Percentiles rank a stretch among this genome's conserved stretches.
phyloP scores from a whole-genome alignment of 2,113 vertebrate genomes.

The Dicrurus megarhynchus region DNA sequence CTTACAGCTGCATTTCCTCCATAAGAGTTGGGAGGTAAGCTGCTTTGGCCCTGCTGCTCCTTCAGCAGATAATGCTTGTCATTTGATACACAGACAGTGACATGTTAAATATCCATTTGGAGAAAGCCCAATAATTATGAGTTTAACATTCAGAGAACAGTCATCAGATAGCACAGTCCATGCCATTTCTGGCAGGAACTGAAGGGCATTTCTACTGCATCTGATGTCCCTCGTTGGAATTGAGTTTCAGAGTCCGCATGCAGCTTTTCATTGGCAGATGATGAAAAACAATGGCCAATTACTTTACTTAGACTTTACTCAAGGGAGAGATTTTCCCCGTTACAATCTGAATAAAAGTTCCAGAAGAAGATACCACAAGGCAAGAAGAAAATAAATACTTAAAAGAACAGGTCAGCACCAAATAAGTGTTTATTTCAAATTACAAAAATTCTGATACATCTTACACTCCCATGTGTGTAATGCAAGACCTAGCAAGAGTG shows the following conservation, averaged over 20 bases:
- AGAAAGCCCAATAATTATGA: conserved; percentile 6
- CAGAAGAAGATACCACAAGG: background rate
- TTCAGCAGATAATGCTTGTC: background rate
- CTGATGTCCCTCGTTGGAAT: background rate
- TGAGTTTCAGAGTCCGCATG: background rate
- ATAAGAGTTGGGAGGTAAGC: background rate
- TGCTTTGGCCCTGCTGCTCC: background rate
- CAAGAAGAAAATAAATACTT: background rate
- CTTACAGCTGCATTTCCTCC: background rate
- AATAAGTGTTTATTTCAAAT: background rate
- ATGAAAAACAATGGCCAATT: background rate
- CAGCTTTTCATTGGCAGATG: background rate
- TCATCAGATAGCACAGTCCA: background rate
- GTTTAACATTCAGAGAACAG: conserved; percentile 4
- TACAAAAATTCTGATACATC: background rate
- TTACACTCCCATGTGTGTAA: background rate
- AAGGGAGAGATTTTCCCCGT: background rate
- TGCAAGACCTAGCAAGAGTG: background rate
- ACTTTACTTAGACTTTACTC: conserved; percentile 6
- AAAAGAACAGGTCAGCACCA: background rate
- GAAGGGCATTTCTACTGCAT: background rate
- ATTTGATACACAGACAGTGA: background rate
- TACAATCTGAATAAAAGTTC: background rate
- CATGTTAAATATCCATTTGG: background rate
- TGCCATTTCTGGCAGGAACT: background rate